Conservation (phyloP, 2,797 vertebrate genomes). For the Hephaestus fuliginosus region DNA sequence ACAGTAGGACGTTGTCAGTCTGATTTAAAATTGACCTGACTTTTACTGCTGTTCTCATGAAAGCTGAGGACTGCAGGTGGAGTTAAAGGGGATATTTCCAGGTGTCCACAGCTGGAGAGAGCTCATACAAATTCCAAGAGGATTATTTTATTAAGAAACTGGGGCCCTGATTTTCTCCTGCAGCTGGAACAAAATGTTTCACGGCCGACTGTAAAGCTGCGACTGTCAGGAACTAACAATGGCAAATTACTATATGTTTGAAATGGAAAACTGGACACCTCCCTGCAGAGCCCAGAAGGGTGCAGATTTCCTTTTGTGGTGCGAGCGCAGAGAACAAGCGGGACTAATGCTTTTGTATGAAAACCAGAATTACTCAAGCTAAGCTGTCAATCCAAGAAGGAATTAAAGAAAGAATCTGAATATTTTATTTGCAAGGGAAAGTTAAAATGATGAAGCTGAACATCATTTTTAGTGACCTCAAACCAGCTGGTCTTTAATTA, state of each 20-base stretch:
- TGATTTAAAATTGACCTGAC: conserved; percentile 32
- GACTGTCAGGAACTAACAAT: conserved; percentile 30
- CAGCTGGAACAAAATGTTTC: conserved; percentile 64
- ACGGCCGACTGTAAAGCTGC: conserved; percentile 36
- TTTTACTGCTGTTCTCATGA: conserved; percentile 22
- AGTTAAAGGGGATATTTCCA: conserved; percentile 66
- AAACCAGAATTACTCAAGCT: conserved; percentile 41
- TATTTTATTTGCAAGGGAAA: conserved; percentile 15
- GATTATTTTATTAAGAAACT: conserved; percentile 79
- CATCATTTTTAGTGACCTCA: neutral
- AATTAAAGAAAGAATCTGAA: conserved; percentile 42
- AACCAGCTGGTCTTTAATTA: conserved; percentile 12
- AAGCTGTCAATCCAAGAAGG: conserved; percentile 28
- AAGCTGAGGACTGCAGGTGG: conserved; percentile 62
- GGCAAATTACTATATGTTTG: conserved; percentile 49
- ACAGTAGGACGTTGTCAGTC: conserved; percentile 20
- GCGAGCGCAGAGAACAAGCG: conserved; percentile 33
- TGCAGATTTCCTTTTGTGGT: conserved; percentile 52
- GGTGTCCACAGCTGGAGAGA: conserved; percentile 77
- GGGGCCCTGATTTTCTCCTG: conserved; percentile 50
- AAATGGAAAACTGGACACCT: conserved; percentile 61
- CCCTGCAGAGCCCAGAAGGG: conserved; percentile 55
- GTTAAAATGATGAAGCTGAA: conserved; percentile 15
- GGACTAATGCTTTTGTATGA: conserved; percentile 38
- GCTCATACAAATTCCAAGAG: conserved; percentile 74